Base-by-base conservation (phyloP, 2,797 vertebrate species). In the Eremophila alpestris region DNA sequence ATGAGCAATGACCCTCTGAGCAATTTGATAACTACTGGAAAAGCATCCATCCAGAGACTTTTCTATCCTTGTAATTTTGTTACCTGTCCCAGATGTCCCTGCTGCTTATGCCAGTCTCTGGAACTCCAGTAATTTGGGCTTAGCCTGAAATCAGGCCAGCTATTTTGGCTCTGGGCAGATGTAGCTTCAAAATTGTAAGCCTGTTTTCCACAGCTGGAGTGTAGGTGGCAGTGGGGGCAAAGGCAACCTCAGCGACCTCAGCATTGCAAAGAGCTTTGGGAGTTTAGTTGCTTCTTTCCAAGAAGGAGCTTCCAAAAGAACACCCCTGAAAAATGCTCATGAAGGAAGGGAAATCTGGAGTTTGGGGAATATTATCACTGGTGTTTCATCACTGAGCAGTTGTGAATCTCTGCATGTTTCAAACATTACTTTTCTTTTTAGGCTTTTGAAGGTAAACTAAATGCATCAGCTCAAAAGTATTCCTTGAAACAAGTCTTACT, bases 401-500 rank as follows among this genome's bases (percentile, higher is more conserved):
- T 69, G 20, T 51, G 59, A 79, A 82, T 87, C 81, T 85, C 45
- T 76, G 30, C 36, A 13, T 1, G 0, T 77, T 79, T 63, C 4
- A 9, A 77, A 60, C 36, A 54, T 1, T 85, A 34, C 46, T 82
- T 74, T 89, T 79, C 30, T 71, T 92, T 84, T 77, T 56, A 87
- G 85, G 54, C 21, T 83, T 85, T 55, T 41, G 46, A 93, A 88
- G 54, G 49, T 68, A 77, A 91, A 64, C 34, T 64, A 73, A 89
- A 77, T 74, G 46, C 29, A 58, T 91, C 62, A 62, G 11, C 49
- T 80, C n/a, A 70, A 89, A 91, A 43, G 26, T 89, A 56, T 68
- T 92, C 43, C 30, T 85, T 89, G 79, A 86, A 91, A 83, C 21
- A 74, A 85, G 46, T 83, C 49, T 83, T 93, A 81, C 9, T 77